Percentiles rank a stretch among this genome's conserved stretches.
Evolutionary conservation across 30 jellyfish, hydroid and myxozoan species (phyloP).

Genomic region (Pelagia noctiluca): DNA sequence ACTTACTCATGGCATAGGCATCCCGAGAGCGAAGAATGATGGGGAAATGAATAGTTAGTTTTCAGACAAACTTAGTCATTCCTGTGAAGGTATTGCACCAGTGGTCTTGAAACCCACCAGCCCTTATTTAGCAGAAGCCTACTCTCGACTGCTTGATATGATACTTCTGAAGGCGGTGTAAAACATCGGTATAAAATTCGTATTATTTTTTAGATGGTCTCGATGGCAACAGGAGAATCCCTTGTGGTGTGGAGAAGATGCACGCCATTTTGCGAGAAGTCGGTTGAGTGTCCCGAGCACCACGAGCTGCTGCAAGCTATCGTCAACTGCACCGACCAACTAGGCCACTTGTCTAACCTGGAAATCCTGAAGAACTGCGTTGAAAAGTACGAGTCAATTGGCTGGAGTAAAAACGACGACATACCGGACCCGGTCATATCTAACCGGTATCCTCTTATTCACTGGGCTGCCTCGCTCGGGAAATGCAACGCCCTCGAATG

Average conservation of each 20-base stretch:
- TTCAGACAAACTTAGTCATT: no score
- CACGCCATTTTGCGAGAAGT: constrained; percentile 96
- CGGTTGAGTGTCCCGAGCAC: constrained; percentile 97
- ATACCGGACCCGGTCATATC: constrained; percentile 94
- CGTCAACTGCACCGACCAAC: constrained; percentile 96
- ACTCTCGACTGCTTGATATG: no score
- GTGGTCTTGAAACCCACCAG: no score
- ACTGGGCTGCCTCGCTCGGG: constrained; percentile 99
- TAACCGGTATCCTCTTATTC: constrained; percentile 89
- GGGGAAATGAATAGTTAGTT: no score
- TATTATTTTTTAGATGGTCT: constrained; percentile 54
- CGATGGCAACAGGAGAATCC: constrained; percentile 79
- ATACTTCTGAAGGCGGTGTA: no score
- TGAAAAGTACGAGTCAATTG: constrained; percentile 85
- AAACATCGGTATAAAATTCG: not conserved
- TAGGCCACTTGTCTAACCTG: constrained; percentile 92
- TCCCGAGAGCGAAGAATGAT: no score
- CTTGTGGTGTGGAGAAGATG: constrained; percentile 97
- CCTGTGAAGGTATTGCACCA: no score
- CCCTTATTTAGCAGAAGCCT: no score
- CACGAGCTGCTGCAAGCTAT: constrained; percentile 96
- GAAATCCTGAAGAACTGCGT: constrained; percentile 85
- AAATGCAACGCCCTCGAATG: constrained; percentile 96
- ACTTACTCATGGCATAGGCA: no score
- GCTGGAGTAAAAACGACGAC: constrained; percentile 89